Evolutionary conservation across 2,113 vertebrate genomes (phyloP), one percentile per base, ranked within the genome.

Genomic region (Peromyscus maniculatus): DNA sequence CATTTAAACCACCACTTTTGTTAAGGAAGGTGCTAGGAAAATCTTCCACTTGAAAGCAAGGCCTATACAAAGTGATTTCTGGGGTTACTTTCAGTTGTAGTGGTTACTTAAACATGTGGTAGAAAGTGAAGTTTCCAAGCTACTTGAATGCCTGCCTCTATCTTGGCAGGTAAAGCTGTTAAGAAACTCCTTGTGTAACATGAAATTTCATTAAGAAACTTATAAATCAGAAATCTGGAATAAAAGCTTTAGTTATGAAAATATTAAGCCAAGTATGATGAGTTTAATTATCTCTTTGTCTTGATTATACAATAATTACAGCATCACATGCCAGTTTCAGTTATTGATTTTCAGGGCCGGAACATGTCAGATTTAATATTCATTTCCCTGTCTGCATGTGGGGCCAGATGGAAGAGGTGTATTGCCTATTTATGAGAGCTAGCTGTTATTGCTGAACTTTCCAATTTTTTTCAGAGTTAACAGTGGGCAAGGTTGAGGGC

Each of bases 271-370:
- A 78, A 28, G n/a, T 95, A 79, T 22, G 79, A 49, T 77, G 19
- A 84, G 62, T 92, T 93, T 92, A 87, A 89, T 97, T 95, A 94
- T 88, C 91, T 17, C 66, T 95, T 97, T 94, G 67, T 91, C 57
- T 97, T 4, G 2, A 67, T 98, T 92, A 57, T 87, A 55, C 64
- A 82, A 96, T 97, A 93, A 89, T 88, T 66, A 74, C 5, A 84
- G n/a, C 72, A 83, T 87, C 84, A 83, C 43, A 87, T 22, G 94
- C 43, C 67, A 91, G n/a, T 92, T 91, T 87, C 75, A 89, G 52
- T 94, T 82, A 86, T 79, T 98, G 52, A 19, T 90, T 75, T 93
- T 90, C 84, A 86, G 7, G 74, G 72, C n/a, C 55, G 55, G 89
- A 28, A 71, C 79, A 82, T 89, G 72, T 94, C 94, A 96, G 55